Percentiles rank a stretch among this genome's conserved stretches.
Conservation (phyloP, 2,797 vertebrate genomes). For the Carcharodon carcharias region DNA sequence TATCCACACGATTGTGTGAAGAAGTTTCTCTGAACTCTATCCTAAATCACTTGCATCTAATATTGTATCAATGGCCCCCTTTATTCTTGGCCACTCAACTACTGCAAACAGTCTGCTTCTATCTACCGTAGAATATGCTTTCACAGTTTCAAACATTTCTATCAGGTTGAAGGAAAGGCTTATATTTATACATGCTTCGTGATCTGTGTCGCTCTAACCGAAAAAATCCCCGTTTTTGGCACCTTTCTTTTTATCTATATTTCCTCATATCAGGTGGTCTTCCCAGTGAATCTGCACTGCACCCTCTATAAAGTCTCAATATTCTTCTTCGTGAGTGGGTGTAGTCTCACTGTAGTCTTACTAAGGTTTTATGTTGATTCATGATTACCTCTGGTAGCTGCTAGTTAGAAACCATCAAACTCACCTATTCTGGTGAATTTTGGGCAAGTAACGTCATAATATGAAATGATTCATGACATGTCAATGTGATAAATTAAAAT, state of each 20-base stretch:
- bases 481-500: neutral
- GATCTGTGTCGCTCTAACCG: neutral
- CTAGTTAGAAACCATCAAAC: neutral
- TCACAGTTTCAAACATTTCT: neutral
- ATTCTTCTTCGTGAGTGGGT: neutral
- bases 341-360: neutral
- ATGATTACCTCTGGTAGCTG: neutral
- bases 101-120: no score
- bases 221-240: neutral
- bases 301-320: neutral
- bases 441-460: neutral
- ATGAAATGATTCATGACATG: neutral
- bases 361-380: neutral
- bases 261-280: neutral
- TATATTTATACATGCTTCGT: neutral
- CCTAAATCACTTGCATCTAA: no score
- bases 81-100: no score
- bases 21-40: neutral
- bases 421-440: neutral
- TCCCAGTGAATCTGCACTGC: neutral
- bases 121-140: neutral
- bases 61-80: no score
- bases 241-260: neutral
- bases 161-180: neutral
- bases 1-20: neutral